These are phyloP conservation scores for Perca fluviatilis DNA, from an alignment of 2,113 vertebrate species.

Conservation along the genomic window DNA sequence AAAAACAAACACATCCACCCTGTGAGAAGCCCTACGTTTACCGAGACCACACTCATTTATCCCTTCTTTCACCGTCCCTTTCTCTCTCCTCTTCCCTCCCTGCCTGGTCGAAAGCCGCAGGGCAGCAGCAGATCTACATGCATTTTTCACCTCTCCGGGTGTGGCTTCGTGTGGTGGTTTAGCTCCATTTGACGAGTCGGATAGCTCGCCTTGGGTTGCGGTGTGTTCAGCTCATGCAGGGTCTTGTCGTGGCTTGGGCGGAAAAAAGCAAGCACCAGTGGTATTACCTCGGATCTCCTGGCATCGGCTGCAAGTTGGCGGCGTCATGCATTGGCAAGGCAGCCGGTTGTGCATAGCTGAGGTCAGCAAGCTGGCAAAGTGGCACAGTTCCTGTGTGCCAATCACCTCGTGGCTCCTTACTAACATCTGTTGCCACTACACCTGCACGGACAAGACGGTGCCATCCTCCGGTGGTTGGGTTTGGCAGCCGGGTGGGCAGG, in stretches of 20 bases:
- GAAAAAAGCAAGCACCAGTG: not conserved
- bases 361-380: constrained; percentile 47
- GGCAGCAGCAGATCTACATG: constrained; percentile 48
- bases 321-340: constrained; percentile 23
- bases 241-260: constrained; percentile 51
- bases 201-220: constrained; percentile 58
- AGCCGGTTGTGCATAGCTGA: constrained; percentile 44
- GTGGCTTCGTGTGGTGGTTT: constrained; percentile 58
- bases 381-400: constrained; percentile 29
- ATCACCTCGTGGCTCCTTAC: constrained; percentile 24
- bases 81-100: constrained; percentile 11
- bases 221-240: constrained; percentile 65
- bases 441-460: constrained; percentile 28
- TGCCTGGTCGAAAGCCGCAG: constrained; percentile 44
- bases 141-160: constrained; percentile 63
- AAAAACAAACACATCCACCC: constrained; percentile 77
- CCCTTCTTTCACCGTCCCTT: constrained; percentile 54
- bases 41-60: constrained; percentile 74
- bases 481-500: constrained; percentile 13
- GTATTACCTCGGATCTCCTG: constrained; percentile 46
- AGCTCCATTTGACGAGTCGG: constrained; percentile 43
- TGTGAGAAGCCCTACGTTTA: constrained; percentile 48
- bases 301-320: not conserved
- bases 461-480: constrained; percentile 9
- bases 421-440: constrained; percentile 26